Evolutionary conservation across 2,888 invertebrate species (phyloP).

Genomic region (Meghimatium bilineatum): DNA sequence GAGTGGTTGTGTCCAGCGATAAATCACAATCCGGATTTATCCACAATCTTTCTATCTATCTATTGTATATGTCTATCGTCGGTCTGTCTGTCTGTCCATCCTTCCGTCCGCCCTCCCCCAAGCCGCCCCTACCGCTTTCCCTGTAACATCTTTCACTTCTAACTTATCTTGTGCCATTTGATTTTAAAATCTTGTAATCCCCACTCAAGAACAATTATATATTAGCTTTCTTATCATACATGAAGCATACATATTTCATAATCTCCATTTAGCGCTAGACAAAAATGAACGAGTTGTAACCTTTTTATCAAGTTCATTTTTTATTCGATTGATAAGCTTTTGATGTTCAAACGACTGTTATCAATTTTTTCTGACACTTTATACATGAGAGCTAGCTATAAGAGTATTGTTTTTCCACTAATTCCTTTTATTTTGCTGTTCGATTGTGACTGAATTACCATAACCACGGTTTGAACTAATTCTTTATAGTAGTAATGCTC

Average conservation of each 20-base stretch:
- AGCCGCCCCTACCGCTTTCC: neutral
- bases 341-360: neutral
- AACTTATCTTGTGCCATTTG: neutral
- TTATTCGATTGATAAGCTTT: neutral
- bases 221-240: neutral
- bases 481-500: neutral
- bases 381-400: neutral
- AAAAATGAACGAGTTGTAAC: neutral
- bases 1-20: too few species aligned
- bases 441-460: too few species aligned
- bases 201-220: neutral
- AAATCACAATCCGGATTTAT: too few species aligned
- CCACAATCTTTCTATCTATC: too few species aligned
- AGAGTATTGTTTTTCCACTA: neutral
- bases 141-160: neutral
- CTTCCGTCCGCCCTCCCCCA: neutral
- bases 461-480: too few species aligned
- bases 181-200: neutral
- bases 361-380: neutral
- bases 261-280: neutral
- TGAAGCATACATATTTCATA: neutral
- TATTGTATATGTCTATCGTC: neutral
- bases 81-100: neutral
- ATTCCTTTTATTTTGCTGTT: too few species aligned
- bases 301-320: neutral